Evolutionary conservation across 2,113 vertebrate genomes (phyloP).

Genomic region (Eulacestoma nigropectus): DNA sequence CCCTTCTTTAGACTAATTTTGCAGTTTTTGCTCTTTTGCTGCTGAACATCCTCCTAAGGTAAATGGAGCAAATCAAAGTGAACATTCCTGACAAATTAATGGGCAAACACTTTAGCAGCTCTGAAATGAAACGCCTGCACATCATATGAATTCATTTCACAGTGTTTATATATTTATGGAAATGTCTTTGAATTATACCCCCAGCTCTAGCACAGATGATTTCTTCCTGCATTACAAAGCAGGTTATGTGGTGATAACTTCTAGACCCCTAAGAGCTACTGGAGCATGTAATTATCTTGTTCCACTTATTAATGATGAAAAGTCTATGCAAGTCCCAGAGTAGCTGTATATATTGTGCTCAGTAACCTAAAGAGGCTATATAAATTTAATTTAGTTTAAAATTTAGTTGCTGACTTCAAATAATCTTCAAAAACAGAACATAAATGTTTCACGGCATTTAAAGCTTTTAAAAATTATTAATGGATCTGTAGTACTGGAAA

Average conservation of each 20-base stretch:
- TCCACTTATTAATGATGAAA: slow-evolving; percentile 58
- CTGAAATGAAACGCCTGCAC: background rate
- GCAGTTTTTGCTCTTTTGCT: background rate
- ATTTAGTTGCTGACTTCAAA: background rate
- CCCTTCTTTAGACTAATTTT: background rate
- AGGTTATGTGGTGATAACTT: slow-evolving; percentile 50
- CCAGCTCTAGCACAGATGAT: slow-evolving; percentile 1
- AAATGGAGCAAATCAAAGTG: slow-evolving; percentile 41
- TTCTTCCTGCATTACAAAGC: slow-evolving; percentile 34
- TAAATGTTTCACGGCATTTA: background rate
- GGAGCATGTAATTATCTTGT: slow-evolving; percentile 59
- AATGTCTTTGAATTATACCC: slow-evolving; percentile 15
- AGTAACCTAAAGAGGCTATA: background rate
- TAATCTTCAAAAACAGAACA: background rate
- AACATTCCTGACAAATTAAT: slow-evolving; percentile 35
- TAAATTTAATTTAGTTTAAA: slow-evolving; percentile 33
- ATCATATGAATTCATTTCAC: slow-evolving; percentile 25
- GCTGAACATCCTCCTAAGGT: background rate
- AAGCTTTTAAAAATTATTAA: background rate
- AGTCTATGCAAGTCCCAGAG: slow-evolving; percentile 28
- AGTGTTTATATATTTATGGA: slow-evolving; percentile 52
- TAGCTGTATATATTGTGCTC: background rate
- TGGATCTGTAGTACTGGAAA: background rate
- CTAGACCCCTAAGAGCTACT: slow-evolving; percentile 32
- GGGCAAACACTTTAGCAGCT: slow-evolving; percentile 4